phyloP scores from a whole-genome alignment of 2,113 vertebrate genomes.

The Planiliza haematocheilus region DNA sequence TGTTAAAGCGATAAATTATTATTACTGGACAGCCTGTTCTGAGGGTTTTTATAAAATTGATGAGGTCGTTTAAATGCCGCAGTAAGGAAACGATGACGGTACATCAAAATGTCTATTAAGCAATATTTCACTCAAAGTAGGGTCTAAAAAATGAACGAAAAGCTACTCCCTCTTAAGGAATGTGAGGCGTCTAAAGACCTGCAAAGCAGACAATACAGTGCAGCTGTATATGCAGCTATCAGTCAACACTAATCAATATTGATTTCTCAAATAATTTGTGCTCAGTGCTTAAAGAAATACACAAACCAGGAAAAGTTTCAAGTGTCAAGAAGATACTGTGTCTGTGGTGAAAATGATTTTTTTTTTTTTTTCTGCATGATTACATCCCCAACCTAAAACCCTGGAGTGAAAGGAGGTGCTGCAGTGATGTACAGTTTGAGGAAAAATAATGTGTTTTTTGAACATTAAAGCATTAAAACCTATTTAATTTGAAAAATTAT shows the following conservation, averaged over 20 bases:
- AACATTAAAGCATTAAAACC: conserved; percentile 7
- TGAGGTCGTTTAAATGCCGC: conserved; percentile 26
- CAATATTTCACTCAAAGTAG: conserved; percentile 13
- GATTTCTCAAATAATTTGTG: conserved; percentile 44
- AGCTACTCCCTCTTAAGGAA: conserved; percentile 30
- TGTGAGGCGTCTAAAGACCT: conserved; percentile 8
- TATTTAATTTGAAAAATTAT: no score
- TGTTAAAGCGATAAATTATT: conserved; percentile 11
- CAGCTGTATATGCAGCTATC: conserved; percentile 37
- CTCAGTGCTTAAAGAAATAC: conserved; percentile 30
- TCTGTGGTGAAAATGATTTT: conserved; percentile 12
- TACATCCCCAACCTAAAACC: background rate
- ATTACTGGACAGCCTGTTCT: conserved; percentile 14
- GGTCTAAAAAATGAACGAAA: conserved; percentile 14
- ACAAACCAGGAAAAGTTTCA: no score
- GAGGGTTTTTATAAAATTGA: conserved; percentile 22
- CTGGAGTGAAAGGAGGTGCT: background rate
- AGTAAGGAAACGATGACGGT: conserved; percentile 35
- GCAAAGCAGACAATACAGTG: conserved; percentile 27
- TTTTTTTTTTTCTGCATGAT: background rate
- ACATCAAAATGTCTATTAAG: conserved; percentile 34
- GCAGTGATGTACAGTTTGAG: no score
- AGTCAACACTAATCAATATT: conserved; percentile 54
- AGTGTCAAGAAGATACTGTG: no score
- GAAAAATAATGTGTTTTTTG: background rate